A percentile compares a stretch with the other conserved stretches of the same genome.
phyloP scores from a whole-genome alignment of 2,888 invertebrate genomes.

The Slavum lentiscoides region DNA sequence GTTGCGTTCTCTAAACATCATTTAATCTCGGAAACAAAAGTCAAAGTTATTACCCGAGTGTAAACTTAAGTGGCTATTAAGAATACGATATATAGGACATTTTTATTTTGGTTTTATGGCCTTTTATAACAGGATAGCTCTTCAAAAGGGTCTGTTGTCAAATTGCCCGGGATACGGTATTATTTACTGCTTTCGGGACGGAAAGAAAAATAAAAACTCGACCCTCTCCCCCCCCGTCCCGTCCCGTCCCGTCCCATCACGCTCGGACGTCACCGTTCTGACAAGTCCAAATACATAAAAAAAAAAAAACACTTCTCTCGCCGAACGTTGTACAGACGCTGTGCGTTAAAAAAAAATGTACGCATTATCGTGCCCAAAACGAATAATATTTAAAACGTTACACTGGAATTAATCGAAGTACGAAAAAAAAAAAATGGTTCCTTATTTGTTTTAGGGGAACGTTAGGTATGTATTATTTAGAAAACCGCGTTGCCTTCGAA shows the following conservation, averaged over 20 bases:
- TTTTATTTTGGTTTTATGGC: conserved; percentile 50
- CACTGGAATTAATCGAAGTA: too few relatives aligned
- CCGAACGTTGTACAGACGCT: not conserved
- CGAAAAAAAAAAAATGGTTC: too few relatives aligned
- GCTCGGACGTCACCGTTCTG: not conserved
- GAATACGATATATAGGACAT: conserved; percentile 32
- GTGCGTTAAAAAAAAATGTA: not conserved
- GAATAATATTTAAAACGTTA: not conserved
- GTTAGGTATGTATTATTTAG: too few relatives aligned
- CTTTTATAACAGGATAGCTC: conserved; percentile 37
- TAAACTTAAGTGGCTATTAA: conserved; percentile 52
- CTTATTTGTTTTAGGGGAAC: too few relatives aligned
- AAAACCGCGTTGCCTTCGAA: too few relatives aligned
- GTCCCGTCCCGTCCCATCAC: too few relatives aligned
- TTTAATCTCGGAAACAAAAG: conserved; percentile 48
- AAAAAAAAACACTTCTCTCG: not conserved
- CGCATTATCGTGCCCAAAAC: not conserved
- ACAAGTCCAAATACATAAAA: conserved; percentile 26
- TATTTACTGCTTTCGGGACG: conserved; percentile 35
- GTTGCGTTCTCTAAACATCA: conserved; percentile 32
- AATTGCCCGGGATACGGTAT: conserved; percentile 43
- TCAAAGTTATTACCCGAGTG: conserved; percentile 41
- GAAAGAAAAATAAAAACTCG: conserved; percentile 36
- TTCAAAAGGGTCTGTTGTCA: conserved; percentile 42
- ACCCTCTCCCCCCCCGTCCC: too few relatives aligned